Percentiles rank a stretch among this genome's conserved stretches.
Evolutionary conservation across 2,888 invertebrate genomes (phyloP).

Genomic region (Boloria selene): DNA sequence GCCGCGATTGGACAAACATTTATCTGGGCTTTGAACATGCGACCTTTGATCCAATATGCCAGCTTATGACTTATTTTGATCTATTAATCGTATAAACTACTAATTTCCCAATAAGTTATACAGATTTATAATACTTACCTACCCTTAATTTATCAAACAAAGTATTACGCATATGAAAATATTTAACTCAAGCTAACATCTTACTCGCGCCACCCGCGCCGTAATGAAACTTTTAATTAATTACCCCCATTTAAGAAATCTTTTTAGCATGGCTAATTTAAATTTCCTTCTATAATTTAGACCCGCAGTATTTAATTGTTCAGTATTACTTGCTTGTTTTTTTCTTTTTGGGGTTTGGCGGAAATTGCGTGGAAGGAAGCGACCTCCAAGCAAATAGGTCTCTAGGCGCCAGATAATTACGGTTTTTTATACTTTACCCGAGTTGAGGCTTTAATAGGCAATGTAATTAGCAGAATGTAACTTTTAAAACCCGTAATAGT

Average conservation of each 20-base stretch:
- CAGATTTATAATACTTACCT: neutral
- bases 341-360: slow-evolving; percentile 57
- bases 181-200: slow-evolving; percentile 22
- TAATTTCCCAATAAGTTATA: too few relatives aligned
- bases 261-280: slow-evolving; percentile 46
- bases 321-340: slow-evolving; percentile 56
- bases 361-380: slow-evolving; percentile 74
- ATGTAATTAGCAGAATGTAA: slow-evolving; percentile 42
- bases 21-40: too few relatives aligned
- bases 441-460: slow-evolving; percentile 41
- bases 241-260: slow-evolving; percentile 31
- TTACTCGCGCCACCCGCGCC: slow-evolving; percentile 14
- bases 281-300: slow-evolving; percentile 57
- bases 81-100: too few relatives aligned
- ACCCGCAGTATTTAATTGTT: slow-evolving; percentile 69
- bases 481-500: slow-evolving; percentile 33
- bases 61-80: too few relatives aligned
- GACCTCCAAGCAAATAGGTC: slow-evolving; percentile 66
- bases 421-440: slow-evolving; percentile 47
- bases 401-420: slow-evolving; percentile 66
- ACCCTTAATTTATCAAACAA: slow-evolving; percentile 7
- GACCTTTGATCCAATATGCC: too few relatives aligned
- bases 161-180: slow-evolving; percentile 12
- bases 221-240: slow-evolving; percentile 28
- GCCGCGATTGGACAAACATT: too few relatives aligned